Evolutionary conservation across 2,888 invertebrate species (phyloP).

Genomic region (Tanytarsus gracilentus): DNA sequence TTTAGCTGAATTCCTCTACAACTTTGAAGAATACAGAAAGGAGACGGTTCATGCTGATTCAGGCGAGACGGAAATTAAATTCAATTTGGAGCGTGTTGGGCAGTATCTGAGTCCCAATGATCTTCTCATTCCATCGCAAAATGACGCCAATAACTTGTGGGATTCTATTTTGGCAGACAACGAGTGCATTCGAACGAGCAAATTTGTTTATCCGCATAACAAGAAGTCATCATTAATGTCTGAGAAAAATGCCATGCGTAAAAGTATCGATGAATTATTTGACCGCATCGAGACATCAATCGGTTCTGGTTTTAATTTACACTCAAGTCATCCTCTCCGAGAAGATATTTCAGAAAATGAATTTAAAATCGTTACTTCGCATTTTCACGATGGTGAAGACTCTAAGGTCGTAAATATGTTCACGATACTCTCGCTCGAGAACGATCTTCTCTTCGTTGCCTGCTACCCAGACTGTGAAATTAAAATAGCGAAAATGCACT

Average conservation of each 20-base stretch:
- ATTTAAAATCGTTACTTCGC: slow-evolving; percentile 33
- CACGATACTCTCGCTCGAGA: not conserved
- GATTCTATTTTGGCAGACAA: slow-evolving; percentile 65
- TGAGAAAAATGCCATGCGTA: slow-evolving; percentile 62
- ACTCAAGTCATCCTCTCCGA: slow-evolving; percentile 35
- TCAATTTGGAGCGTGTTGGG: slow-evolving; percentile 81
- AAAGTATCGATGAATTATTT: slow-evolving; percentile 58
- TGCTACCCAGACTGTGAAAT: not conserved
- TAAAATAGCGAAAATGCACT: slow-evolving; percentile 42
- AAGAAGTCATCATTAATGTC: slow-evolving; percentile 70
- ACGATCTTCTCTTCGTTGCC: not conserved
- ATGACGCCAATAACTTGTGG: slow-evolving; percentile 68
- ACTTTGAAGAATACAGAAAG: slow-evolving; percentile 54
- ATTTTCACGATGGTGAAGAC: slow-evolving; percentile 36
- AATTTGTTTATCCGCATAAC: slow-evolving; percentile 65
- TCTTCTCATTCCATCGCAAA: slow-evolving; percentile 55
- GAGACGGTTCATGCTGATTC: slow-evolving; percentile 30
- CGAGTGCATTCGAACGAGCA: slow-evolving; percentile 59
- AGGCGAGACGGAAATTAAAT: slow-evolving; percentile 45
- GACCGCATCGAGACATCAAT: slow-evolving; percentile 55
- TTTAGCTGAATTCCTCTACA: slow-evolving; percentile 81
- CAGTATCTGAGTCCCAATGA: slow-evolving; percentile 77
- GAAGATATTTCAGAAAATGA: slow-evolving; percentile 32
- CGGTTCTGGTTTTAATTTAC: slow-evolving; percentile 51
- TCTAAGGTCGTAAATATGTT: slow-evolving; percentile 34